Evolutionary conservation across 2,797 vertebrate species (phyloP).

Genomic region (Carcharodon carcharias): DNA sequence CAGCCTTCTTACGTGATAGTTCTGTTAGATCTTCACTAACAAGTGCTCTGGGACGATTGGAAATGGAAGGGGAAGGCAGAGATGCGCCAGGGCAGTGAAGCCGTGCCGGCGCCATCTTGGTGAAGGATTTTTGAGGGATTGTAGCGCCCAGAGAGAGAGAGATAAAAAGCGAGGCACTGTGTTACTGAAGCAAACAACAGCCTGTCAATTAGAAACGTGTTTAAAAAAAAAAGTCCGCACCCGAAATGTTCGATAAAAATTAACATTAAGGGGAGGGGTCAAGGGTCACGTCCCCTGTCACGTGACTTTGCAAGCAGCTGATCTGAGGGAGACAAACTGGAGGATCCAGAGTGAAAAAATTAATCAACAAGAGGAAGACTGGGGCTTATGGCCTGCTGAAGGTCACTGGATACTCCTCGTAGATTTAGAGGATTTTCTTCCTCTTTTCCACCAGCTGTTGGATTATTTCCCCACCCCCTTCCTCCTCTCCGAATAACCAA

Average conservation of each 20-base stretch:
- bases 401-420: neutral
- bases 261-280: neutral
- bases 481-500: conserved; percentile 33
- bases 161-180: neutral
- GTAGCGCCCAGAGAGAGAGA: neutral
- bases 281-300: neutral
- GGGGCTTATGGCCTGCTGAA: neutral
- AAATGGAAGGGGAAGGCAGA: no score
- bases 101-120: neutral
- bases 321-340: neutral
- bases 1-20: neutral
- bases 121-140: neutral
- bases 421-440: neutral
- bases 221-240: neutral
- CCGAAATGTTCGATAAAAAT: neutral
- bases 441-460: neutral
- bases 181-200: neutral
- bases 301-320: neutral
- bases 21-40: neutral
- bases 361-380: neutral
- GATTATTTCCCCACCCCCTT: no score
- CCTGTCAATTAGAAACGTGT: neutral
- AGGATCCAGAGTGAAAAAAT: neutral
- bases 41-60: neutral
- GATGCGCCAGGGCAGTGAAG: neutral